phyloP scores from a whole-genome alignment of 1,140 invertebrate species.

The Drosophila ficusphila region DNA sequence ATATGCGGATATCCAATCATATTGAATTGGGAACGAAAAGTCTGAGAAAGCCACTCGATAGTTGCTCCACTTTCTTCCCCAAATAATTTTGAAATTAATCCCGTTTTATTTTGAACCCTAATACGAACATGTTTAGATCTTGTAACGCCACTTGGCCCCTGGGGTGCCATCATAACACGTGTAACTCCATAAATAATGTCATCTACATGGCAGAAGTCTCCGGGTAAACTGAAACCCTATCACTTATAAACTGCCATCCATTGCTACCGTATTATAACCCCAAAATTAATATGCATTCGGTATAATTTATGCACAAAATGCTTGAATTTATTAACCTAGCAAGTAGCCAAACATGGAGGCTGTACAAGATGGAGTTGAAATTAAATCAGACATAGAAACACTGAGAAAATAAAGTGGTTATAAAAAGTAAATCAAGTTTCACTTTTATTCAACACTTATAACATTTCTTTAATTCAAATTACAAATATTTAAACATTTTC shows the following conservation, averaged over 20 bases:
- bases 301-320: conserved; percentile 74
- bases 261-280: conserved; percentile 45
- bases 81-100: conserved; percentile 25
- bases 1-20: conserved; percentile 26
- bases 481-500: no score
- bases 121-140: conserved; percentile 29
- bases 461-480: no score
- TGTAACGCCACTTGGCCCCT: conserved; percentile 39
- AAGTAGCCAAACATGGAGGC: conserved; percentile 7
- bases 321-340: conserved; percentile 67
- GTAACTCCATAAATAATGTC: conserved; percentile 69
- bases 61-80: conserved; percentile 30
- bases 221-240: conserved; percentile 30
- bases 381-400: conserved; percentile 9
- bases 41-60: conserved; percentile 5
- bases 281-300: conserved; percentile 66
- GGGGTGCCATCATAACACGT: conserved; percentile 74
- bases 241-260: conserved; percentile 8
- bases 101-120: background rate
- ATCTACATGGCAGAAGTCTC: conserved; percentile 24
- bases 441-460: no score
- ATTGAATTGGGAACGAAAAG: conserved; percentile 3
- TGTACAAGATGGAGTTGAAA: conserved; percentile 23
- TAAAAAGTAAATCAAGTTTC: no score
- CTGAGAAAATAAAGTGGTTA: background rate